Conservation (phyloP, 2,888 invertebrate genomes). For the Apoda limacodes region DNA sequence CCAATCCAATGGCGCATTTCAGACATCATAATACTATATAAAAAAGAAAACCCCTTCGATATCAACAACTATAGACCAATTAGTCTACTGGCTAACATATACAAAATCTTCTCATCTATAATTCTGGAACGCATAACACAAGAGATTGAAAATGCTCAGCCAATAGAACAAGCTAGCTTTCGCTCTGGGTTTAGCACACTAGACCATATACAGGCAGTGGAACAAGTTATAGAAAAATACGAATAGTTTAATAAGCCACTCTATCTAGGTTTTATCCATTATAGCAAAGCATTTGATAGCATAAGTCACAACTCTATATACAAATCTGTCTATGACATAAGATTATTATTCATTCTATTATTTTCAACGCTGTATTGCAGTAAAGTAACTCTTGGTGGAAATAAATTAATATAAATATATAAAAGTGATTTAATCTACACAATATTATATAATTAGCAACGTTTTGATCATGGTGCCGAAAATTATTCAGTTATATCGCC, state of each 20-base stretch:
- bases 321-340: no score
- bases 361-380: no score
- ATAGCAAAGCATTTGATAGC: slow-evolving; percentile 3
- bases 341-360: no score
- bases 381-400: no score
- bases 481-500: no score
- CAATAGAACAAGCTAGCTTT: slow-evolving; percentile 14
- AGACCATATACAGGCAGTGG: slow-evolving; percentile 3
- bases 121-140: slow-evolving; percentile 8
- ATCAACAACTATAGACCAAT: slow-evolving; percentile 4
- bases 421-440: no score
- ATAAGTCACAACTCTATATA: slow-evolving; percentile 1
- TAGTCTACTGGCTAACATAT: slow-evolving; percentile 3
- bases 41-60: slow-evolving; percentile 2
- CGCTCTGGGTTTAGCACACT: slow-evolving; percentile 6
- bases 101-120: slow-evolving; percentile 9
- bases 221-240: slow-evolving; percentile 7
- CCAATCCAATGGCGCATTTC: slow-evolving; percentile 9
- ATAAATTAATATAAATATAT: no score
- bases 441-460: no score
- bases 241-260: neutral
- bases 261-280: slow-evolving; percentile 2
- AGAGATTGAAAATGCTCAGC: slow-evolving; percentile 11
- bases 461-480: no score
- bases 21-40: slow-evolving; percentile 6